Conservation (phyloP, 2,888 invertebrate genomes). For the Drosophila maculinotata region DNA sequence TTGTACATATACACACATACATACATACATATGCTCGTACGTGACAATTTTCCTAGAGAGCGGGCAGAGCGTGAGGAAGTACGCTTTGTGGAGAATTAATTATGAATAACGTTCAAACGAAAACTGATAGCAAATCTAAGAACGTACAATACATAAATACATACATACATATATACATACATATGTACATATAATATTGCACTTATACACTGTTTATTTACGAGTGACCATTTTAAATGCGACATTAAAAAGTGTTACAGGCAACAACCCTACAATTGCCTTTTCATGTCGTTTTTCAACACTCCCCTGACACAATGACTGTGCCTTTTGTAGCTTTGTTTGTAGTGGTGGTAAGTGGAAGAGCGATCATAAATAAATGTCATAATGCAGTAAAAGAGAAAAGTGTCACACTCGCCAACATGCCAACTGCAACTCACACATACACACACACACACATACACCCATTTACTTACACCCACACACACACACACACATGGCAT, state of each 20-base stretch:
- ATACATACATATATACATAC: not conserved
- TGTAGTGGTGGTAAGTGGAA: slow-evolving; percentile 25
- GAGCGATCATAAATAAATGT: slow-evolving; percentile 73
- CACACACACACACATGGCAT: slow-evolving; percentile 23
- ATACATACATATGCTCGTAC: slow-evolving; percentile 16
- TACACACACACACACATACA: slow-evolving; percentile 2
- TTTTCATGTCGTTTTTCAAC: slow-evolving; percentile 16
- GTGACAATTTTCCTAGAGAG: slow-evolving; percentile 29
- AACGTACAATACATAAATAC: not conserved
- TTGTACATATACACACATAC: not conserved
- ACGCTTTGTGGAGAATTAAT: slow-evolving; percentile 12
- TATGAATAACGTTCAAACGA: slow-evolving; percentile 30
- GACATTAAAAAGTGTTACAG: slow-evolving; percentile 4
- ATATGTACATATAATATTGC: too few species aligned
- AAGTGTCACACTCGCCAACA: slow-evolving; percentile 64
- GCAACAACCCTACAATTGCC: slow-evolving; percentile 43
- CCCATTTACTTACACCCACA: slow-evolving; percentile 8
- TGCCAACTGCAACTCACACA: slow-evolving; percentile 47
- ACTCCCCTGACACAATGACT: too few species aligned
- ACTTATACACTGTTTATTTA: slow-evolving; percentile 9
- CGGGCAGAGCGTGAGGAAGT: slow-evolving; percentile 17
- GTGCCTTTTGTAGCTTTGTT: slow-evolving; percentile 1
- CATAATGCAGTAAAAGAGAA: slow-evolving; percentile 73
- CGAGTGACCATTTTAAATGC: slow-evolving; percentile 33
- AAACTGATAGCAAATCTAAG: slow-evolving; percentile 18